Conservation (phyloP, 2,113 vertebrate species). For the Cathartes aura region DNA sequence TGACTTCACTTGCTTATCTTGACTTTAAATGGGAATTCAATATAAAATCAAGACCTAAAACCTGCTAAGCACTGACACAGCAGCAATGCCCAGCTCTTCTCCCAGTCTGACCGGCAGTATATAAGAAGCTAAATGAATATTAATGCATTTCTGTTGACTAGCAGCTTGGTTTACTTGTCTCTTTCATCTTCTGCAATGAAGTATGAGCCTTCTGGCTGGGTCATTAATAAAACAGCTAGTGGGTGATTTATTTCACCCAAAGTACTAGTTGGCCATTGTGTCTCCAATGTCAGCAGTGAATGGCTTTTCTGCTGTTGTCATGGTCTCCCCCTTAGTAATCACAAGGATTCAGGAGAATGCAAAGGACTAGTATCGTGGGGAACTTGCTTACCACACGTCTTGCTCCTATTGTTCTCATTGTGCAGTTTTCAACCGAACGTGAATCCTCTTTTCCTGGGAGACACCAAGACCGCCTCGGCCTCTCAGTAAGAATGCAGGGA, state of each 20-base stretch:
- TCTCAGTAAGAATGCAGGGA: background rate
- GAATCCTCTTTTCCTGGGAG: slow-evolving; percentile 22
- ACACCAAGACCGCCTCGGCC: background rate
- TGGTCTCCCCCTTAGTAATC: slow-evolving; percentile 49
- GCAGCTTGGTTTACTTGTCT: slow-evolving; percentile 35
- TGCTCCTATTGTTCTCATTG: slow-evolving; percentile 1
- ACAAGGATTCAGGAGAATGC: slow-evolving; percentile 26
- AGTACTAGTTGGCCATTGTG: slow-evolving; percentile 46
- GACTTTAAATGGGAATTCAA: background rate
- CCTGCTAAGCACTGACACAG: background rate
- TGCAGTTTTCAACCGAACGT: background rate
- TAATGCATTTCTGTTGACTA: slow-evolving; percentile 25
- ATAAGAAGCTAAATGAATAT: slow-evolving; percentile 36
- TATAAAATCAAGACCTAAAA: background rate
- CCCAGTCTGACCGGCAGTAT: background rate
- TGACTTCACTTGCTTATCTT: background rate
- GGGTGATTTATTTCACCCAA: slow-evolving; percentile 50
- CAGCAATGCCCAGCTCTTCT: background rate
- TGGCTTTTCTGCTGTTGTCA: slow-evolving; percentile 62
- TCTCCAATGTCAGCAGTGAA: slow-evolving; percentile 41
- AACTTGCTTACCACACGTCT: slow-evolving; percentile 1
- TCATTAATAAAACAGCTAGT: slow-evolving; percentile 43
- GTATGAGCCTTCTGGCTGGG: slow-evolving; percentile 21
- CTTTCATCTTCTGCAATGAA: slow-evolving; percentile 50
- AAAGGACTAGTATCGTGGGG: background rate